phyloP scores from a whole-genome alignment of 2,113 vertebrate species.

The Neotoma lepida region DNA sequence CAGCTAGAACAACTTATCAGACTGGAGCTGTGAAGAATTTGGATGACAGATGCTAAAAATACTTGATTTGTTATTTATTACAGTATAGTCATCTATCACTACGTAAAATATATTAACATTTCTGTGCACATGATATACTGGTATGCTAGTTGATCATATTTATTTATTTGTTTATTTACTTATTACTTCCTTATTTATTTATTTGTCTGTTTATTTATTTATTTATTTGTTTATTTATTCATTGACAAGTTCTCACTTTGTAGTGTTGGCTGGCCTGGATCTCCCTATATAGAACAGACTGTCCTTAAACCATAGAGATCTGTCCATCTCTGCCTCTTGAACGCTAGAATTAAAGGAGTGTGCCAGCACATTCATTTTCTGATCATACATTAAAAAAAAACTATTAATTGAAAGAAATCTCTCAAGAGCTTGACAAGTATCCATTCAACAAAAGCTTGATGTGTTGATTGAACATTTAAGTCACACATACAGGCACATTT shows the following conservation, averaged over 20 bases:
- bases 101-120: background rate
- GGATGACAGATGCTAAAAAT: background rate
- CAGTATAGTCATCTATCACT: background rate
- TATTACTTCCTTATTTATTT: too few species aligned
- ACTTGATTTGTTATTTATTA: background rate
- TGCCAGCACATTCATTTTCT: background rate
- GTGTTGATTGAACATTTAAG: background rate
- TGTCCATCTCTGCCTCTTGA: too few species aligned
- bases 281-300: background rate
- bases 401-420: background rate
- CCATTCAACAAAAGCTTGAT: background rate
- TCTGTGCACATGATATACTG: background rate
- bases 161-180: too few species aligned
- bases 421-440: background rate
- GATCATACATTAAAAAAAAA: background rate
- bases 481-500: background rate
- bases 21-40: background rate
- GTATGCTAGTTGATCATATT: background rate
- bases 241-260: too few species aligned
- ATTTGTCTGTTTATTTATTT: too few species aligned
- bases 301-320: background rate
- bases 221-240: too few species aligned
- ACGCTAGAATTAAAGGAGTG: too few species aligned
- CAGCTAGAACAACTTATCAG: background rate
- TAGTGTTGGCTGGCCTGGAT: too few species aligned